Percentiles rank a stretch among this genome's conserved stretches.
Evolutionary conservation across 2,113 vertebrate species (phyloP).

Genomic region (Gadus macrocephalus): DNA sequence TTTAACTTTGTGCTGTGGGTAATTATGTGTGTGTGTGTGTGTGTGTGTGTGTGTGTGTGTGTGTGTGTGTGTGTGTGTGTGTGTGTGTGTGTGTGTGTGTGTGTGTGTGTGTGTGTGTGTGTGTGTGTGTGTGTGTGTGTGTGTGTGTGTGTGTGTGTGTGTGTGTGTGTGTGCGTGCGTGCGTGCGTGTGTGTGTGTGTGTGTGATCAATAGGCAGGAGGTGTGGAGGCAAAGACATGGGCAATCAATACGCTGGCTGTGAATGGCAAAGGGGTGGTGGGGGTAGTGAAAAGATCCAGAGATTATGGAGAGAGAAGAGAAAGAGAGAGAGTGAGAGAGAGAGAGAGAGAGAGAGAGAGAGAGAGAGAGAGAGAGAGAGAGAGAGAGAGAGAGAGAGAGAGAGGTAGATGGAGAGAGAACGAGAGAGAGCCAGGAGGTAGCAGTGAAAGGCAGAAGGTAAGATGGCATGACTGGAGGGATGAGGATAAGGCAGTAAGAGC

Average conservation of each 20-base stretch:
- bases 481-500: too few relatives aligned
- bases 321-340: conserved; percentile 7
- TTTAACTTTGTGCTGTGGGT: neutral
- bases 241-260: conserved; percentile 73
- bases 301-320: conserved; percentile 42
- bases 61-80: conserved; percentile 15
- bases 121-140: conserved; percentile 16
- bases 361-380: too few relatives aligned
- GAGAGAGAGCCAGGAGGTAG: neutral
- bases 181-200: conserved; percentile 41
- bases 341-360: too few relatives aligned
- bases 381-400: too few relatives aligned
- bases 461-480: too few relatives aligned
- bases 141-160: conserved; percentile 11
- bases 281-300: conserved; percentile 28
- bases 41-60: conserved; percentile 11
- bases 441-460: too few relatives aligned
- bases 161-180: conserved; percentile 23
- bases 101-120: conserved; percentile 16
- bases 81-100: conserved; percentile 40
- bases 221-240: conserved; percentile 75
- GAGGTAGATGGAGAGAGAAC: too few relatives aligned
- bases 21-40: conserved; percentile 1
- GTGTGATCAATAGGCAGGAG: conserved; percentile 73
- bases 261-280: conserved; percentile 56